A percentile compares a stretch with the other conserved stretches of the same genome.
phyloP scores from a whole-genome alignment of 2,113 vertebrate species.

The Baryphthengus martii region DNA sequence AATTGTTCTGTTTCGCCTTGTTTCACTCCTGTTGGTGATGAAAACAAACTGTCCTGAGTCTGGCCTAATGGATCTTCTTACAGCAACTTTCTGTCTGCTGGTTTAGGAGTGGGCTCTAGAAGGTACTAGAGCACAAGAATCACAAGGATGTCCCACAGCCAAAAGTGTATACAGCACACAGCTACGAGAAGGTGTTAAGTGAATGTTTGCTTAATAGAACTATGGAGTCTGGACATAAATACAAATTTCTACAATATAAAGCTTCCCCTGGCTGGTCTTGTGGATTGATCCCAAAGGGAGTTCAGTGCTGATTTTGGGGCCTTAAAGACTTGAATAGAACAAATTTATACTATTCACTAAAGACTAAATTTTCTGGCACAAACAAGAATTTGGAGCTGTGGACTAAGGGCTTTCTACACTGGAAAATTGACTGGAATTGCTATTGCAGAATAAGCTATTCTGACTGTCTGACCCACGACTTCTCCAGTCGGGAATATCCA shows the following conservation, averaged over 20 bases:
- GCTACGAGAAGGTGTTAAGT: not conserved
- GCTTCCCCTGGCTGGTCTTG: not conserved
- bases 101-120: not conserved
- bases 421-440: constrained; percentile 19
- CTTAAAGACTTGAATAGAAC: constrained; percentile 3
- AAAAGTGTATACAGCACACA: not conserved
- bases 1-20: not conserved
- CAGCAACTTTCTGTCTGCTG: not conserved
- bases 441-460: constrained; percentile 35
- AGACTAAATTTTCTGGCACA: constrained; percentile 16
- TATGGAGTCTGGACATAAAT: not conserved
- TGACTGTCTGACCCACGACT: not conserved
- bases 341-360: not conserved
- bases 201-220: not conserved
- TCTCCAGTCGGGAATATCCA: not conserved
- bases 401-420: not conserved
- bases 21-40: not conserved
- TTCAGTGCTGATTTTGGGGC: not conserved
- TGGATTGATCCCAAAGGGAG: not conserved
- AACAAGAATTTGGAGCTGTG: not conserved
- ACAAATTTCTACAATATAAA: not conserved
- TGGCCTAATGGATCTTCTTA: not conserved
- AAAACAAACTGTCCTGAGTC: not conserved
- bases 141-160: not conserved
- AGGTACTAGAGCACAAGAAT: not conserved